A percentile compares a stretch with the other conserved stretches of the same genome.
Conservation (phyloP, 2,797 vertebrate genomes). For the Pipistrellus kuhlii region DNA sequence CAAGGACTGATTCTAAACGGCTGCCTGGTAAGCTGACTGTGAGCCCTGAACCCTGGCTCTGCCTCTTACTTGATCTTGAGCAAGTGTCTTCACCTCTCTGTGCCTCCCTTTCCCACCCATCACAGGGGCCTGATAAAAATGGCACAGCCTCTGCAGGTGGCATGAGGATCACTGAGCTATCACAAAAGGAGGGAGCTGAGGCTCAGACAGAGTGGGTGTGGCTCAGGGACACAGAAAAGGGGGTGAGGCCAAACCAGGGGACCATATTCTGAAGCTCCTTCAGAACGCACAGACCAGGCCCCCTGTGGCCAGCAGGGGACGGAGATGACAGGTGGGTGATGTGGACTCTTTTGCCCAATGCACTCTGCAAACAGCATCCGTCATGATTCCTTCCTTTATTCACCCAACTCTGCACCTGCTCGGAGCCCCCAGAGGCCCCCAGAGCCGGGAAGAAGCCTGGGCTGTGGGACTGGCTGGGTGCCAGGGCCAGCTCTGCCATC, state of each 20-base stretch:
- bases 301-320: not conserved
- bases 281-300: not conserved
- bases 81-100: not conserved
- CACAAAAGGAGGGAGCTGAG: not conserved
- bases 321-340: not conserved
- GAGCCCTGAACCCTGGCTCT: not conserved
- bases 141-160: rapidly evolving
- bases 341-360: not conserved
- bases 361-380: too few species aligned
- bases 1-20: not conserved
- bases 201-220: not conserved
- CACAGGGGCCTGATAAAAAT: not conserved
- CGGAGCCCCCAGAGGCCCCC: too few species aligned
- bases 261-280: not conserved
- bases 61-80: not conserved
- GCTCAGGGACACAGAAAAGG: not conserved
- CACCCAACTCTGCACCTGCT: too few species aligned
- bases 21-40: not conserved
- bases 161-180: not conserved
- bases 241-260: not conserved
- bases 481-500: too few species aligned
- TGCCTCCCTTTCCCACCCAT: not conserved
- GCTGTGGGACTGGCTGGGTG: too few species aligned
- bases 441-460: too few species aligned
- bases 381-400: too few species aligned